Evolutionary conservation across 1,140 invertebrate genomes (phyloP).

Genomic region (Tetragnatha versicolor): DNA sequence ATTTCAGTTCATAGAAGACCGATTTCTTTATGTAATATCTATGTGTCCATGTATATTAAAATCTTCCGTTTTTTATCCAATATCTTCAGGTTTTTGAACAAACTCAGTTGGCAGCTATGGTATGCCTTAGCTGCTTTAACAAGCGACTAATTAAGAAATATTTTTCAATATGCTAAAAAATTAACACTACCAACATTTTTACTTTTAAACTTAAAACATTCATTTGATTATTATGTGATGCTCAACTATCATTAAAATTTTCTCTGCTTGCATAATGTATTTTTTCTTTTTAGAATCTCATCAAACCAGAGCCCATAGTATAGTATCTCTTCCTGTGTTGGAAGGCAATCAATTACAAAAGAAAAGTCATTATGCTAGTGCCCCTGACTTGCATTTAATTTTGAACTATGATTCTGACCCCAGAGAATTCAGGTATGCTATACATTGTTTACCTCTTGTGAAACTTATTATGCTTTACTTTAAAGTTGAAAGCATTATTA

Average conservation of each 20-base stretch:
- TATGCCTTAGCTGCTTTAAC: background rate
- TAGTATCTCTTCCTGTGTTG: constrained; percentile 15
- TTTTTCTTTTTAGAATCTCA: constrained; percentile 2
- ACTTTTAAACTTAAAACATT: background rate
- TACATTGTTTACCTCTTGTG: background rate
- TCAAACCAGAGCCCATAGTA: constrained; percentile 9
- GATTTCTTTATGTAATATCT: too few species aligned
- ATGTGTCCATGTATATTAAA: too few species aligned
- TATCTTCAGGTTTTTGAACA: too few species aligned
- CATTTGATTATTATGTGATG: too few species aligned
- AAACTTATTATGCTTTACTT: background rate
- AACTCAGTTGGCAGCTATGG: background rate
- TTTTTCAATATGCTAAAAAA: background rate
- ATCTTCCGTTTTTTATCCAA: too few species aligned
- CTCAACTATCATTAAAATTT: too few species aligned
- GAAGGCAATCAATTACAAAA: background rate
- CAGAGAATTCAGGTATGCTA: background rate
- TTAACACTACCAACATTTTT: background rate
- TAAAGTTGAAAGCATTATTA: background rate
- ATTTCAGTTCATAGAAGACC: too few species aligned
- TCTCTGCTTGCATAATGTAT: background rate
- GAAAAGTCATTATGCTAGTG: constrained; percentile 10
- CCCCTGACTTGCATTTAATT: constrained; percentile 8
- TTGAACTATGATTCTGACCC: background rate
- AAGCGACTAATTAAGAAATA: background rate